Conservation (phyloP, 2,888 invertebrate species). For the Perdita meconis region DNA sequence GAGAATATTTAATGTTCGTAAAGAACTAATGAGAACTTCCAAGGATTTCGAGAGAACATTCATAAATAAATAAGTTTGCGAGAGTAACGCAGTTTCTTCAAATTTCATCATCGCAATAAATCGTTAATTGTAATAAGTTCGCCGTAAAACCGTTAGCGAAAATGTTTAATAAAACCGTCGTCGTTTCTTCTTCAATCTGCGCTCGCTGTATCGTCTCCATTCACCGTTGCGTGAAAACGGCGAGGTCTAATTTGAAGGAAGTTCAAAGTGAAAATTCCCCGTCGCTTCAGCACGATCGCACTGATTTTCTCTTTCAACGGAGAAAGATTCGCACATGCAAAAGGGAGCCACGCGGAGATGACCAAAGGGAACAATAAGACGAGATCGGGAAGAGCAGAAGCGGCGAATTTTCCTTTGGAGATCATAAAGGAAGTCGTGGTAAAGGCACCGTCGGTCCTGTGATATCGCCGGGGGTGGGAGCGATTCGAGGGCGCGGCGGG, state of each 20-base stretch:
- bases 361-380: conserved; percentile 60
- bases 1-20: too few relatives aligned
- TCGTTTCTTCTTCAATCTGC: background rate
- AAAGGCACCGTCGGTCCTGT: conserved; percentile 39
- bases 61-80: too few relatives aligned
- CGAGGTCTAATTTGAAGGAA: conserved; percentile 26
- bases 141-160: too few relatives aligned
- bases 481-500: conserved; percentile 4
- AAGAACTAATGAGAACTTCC: too few relatives aligned
- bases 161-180: too few relatives aligned
- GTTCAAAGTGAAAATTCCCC: conserved; percentile 51
- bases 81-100: too few relatives aligned
- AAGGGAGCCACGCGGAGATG: conserved; percentile 36
- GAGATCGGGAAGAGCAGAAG: conserved; percentile 20
- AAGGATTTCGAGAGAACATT: too few relatives aligned
- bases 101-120: too few relatives aligned
- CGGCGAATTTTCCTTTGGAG: conserved; percentile 53
- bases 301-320: conserved; percentile 7
- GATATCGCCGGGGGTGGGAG: conserved; percentile 12
- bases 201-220: background rate
- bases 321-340: conserved; percentile 28
- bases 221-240: conserved; percentile 6
- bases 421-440: conserved; percentile 62
- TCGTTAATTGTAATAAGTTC: too few relatives aligned
- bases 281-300: conserved; percentile 33